Base-by-base conservation (phyloP, 2,113 vertebrate genomes). In the Gallinago undulata region DNA sequence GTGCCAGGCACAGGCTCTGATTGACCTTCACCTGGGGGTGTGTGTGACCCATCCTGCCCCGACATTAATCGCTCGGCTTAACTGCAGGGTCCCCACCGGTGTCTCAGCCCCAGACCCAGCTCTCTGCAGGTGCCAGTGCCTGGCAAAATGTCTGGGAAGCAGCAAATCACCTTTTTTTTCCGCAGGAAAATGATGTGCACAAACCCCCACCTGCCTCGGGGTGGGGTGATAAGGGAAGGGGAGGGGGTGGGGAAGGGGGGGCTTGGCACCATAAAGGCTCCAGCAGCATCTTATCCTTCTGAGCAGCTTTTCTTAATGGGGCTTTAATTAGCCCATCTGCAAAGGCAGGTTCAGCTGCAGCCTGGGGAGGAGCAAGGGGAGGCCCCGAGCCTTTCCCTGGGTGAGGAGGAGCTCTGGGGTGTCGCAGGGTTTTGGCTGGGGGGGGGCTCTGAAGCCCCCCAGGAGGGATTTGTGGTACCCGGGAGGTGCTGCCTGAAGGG, bases 261-360 rank as follows among this genome's bases (percentile, higher is more conserved):
- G 9, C 10, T 47, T 73, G 80, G 63, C 57, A 25, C 83, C 18
- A 5, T 25, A 83, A 93, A 88, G 82, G 31, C 43, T 87, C 69
- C 13, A 8, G 84, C 89, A 93, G 70, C 92, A 94, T 93, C 92
- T 97, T 87, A 96, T 96, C 94, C 87, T 67, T 80, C 92, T 96
- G 92, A 97, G 96, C 90, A 93, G 96, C 95, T 97, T 96, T 95
- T 86, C 92, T 88, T 97, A 94, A 96, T 93, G 88, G 94, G 28
- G 95, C 88, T 97, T 97, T 96, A 96, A 96, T 94, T 92, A 96
- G 88, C 74, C 48, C 0, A 8, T 33, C 85, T 87, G 79, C 84
- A 85, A 39, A 73, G 75, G 92, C 94, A 50, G 90, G 69, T 87
- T 94, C 77, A 87, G 90, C 93, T 48, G 63, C 82, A 55, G 68